Evolutionary conservation across 2,888 invertebrate genomes (phyloP).

Genomic region (Sarcophaga subvicina): DNA sequence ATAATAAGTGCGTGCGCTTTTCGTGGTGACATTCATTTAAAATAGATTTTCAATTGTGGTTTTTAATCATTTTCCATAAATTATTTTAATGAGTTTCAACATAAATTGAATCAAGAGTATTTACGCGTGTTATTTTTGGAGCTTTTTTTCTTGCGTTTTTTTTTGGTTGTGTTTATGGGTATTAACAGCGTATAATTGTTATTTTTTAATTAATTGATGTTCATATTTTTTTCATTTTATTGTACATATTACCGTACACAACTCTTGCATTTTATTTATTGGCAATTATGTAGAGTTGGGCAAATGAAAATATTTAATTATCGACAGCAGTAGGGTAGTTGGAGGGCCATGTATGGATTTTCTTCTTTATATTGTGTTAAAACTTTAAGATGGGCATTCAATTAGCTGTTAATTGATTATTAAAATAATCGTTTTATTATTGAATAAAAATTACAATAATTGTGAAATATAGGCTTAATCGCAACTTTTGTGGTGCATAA

Average conservation of each 20-base stretch:
- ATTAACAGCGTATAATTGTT: slow-evolving; percentile 52
- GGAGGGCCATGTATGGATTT: not conserved
- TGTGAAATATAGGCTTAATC: too few relatives aligned
- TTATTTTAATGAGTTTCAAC: slow-evolving; percentile 77
- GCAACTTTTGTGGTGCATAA: too few relatives aligned
- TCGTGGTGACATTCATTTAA: slow-evolving; percentile 72
- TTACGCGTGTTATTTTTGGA: slow-evolving; percentile 35
- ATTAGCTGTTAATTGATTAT: not conserved
- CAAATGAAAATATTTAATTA: not conserved
- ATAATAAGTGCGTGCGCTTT: slow-evolving; percentile 15
- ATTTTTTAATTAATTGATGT: slow-evolving; percentile 67
- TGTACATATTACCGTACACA: not conserved
- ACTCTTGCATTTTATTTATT: slow-evolving; percentile 11
- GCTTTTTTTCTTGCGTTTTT: not conserved
- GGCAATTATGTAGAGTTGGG: not conserved
- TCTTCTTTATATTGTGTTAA: not conserved
- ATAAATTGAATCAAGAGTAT: slow-evolving; percentile 62
- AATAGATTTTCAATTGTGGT: slow-evolving; percentile 81
- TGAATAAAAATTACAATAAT: too few relatives aligned
- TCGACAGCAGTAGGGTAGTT: not conserved
- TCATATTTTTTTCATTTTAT: slow-evolving; percentile 13
- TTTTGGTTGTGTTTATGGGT: slow-evolving; percentile 14
- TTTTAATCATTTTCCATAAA: slow-evolving; percentile 79
- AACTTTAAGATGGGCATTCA: not conserved
- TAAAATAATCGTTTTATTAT: not conserved